Conservation (phyloP, 1,140 invertebrate genomes). For the Goniozus legneri region DNA sequence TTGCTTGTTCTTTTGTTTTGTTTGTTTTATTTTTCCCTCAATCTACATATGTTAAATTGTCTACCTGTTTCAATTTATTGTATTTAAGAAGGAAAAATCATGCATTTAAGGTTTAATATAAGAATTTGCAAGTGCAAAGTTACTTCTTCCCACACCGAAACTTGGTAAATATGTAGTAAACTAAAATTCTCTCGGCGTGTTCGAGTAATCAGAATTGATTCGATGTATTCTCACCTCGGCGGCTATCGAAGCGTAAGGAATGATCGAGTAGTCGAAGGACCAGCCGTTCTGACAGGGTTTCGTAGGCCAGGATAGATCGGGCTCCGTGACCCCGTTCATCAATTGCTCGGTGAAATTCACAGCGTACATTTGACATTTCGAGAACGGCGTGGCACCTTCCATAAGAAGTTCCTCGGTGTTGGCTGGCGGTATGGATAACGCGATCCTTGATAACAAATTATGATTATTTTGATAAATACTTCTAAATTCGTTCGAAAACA, state of each 20-base stretch:
- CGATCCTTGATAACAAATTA: no score
- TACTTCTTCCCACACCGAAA: no score
- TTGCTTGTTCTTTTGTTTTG: no score
- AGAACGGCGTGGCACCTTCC: slow-evolving; percentile 55
- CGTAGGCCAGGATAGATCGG: slow-evolving; percentile 65
- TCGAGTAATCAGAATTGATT: slow-evolving; percentile 15
- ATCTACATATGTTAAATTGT: no score
- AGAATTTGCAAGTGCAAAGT: slow-evolving; percentile 1
- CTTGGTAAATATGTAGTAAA: not conserved
- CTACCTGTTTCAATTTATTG: no score
- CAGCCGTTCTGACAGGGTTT: slow-evolving; percentile 66
- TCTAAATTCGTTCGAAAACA: no score
- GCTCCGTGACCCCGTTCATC: slow-evolving; percentile 49
- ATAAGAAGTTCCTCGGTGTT: slow-evolving; percentile 31
- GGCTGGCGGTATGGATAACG: slow-evolving; percentile 62
- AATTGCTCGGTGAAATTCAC: slow-evolving; percentile 66
- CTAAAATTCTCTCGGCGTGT: not conserved
- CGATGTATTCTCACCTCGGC: no score
- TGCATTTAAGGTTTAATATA: no score
- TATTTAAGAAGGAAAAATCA: no score
- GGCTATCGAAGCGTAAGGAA: slow-evolving; percentile 75
- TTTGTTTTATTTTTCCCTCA: no score
- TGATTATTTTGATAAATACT: no score
- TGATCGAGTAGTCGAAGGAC: slow-evolving; percentile 70
- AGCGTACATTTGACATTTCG: slow-evolving; percentile 68